Base-by-base conservation (phyloP, 2,888 invertebrate species). In the Heliconius sara region DNA sequence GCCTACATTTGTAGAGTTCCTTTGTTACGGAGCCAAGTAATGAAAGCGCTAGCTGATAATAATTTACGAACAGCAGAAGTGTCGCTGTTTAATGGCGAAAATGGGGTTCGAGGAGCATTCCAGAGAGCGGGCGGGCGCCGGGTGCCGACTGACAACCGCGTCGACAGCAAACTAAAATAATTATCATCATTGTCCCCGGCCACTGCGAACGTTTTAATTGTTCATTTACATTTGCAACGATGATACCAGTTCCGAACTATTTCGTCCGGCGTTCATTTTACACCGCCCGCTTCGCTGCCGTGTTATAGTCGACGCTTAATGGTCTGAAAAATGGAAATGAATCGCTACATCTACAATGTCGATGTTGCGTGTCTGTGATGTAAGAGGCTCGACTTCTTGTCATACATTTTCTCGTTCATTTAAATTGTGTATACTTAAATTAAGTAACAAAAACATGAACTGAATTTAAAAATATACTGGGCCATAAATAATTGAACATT, bases 141-240 rank as follows among this genome's bases (percentile, higher is more conserved):
- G 85, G 86, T 84, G 88, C 82, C 90, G 91, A 91, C 89, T 92
- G 94, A 93, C 93, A 90, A 88, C 91, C 91, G 90, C 90, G 92
- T 89, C 91, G 93, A 93, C 94, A 92, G 89, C 94, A 89, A 95
- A 95, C 95, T 95, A 93, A 95, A 95, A 95, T 95, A 95, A 95
- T 95, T 95, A 95, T 95, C 92, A 94, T 95, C 93, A 94, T 94
- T 94, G 95, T 94, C 92, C 91, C 91, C 89, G 92, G 93, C 91
- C 92, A 91, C 92, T 92, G 92, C 92, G 91, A 91, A 91, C 92
- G 91, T 89, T 95, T 94, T 95, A 95, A 95, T 95, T 95, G 95
- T 95, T 95, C 95, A 95, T 95, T 95, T 95, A 95, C 94, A 95
- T 95, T 95, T 93, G 93, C 93, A 93, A 91, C 94, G 91, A 94